Base-by-base conservation (phyloP, 2,888 invertebrate species). In the Myopa testacea region DNA sequence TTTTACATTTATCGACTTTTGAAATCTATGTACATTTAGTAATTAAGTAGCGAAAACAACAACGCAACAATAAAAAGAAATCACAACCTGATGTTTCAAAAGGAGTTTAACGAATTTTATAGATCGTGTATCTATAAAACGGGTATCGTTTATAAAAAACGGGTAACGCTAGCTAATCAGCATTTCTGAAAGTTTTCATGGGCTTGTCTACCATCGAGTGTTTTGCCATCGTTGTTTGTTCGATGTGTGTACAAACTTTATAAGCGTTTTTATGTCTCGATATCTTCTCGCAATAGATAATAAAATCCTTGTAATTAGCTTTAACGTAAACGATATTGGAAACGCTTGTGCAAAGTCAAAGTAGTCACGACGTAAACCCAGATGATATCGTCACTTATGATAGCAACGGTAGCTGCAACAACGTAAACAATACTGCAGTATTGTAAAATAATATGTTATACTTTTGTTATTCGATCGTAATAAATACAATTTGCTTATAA, bases 261-360 rank as follows among this genome's bases (percentile, higher is more conserved):
- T 50, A 50, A 8, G 10, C 16, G 55, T 16, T 55, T 55, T 55
- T 55, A 55, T 55, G 55, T 4, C 55, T n/a, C 16, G 55, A 14
- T 55, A 55, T 55, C 55, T 6, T 55, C 55, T 14, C 55, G 55
- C 45, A 45, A 45, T 45, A 45, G 45, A n/a, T 55, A 55, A 55
- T 55, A 55, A 55, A 55, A 55, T 55, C 55, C 10, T 55, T 55
- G 55, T n/a, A 55, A 55, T 55, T 55, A 55, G 55, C 55, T n/a
- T n/a, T 55, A 55, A 55, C n/a, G n/a, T 55, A 14, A n/a, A n/a
- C 10, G 10, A 55, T 55, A 55, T 55, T 55, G 55, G 55, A 55
- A 55, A 55, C 55, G 55, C 5, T 55, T 55, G 4, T 55, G 16
- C 14, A 55, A 45, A 10, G 10, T 1, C 45, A 8, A 10, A 8